Evolutionary conservation across 2,888 invertebrate species (phyloP).

Genomic region (Hecatera dysodea): DNA sequence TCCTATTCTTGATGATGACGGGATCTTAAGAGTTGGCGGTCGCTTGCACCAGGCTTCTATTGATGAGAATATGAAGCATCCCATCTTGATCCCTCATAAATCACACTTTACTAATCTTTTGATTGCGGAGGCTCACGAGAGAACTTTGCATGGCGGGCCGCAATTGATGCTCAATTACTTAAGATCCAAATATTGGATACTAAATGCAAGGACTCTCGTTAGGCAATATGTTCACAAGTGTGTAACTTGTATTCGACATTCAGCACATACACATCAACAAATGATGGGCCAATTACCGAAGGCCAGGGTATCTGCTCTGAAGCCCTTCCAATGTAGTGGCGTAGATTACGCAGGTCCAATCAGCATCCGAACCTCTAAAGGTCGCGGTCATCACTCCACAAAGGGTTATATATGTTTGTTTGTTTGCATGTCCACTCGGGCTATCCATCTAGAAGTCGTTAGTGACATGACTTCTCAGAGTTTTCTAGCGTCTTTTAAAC

Average conservation of each 20-base stretch:
- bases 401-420: constrained; percentile 16
- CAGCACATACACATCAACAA: too few relatives aligned
- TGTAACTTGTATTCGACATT: too few relatives aligned
- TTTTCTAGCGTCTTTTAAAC: constrained; percentile 7
- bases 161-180: constrained; percentile 17
- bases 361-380: constrained; percentile 1
- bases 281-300: too few relatives aligned
- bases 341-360: constrained; percentile 14
- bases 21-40: constrained; percentile 9
- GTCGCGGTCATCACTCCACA: constrained; percentile 3
- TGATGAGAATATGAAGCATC: constrained; percentile 1
- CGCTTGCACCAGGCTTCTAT: constrained; percentile 11
- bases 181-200: too few relatives aligned
- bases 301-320: too few relatives aligned
- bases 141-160: constrained; percentile 18
- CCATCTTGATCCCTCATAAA: background rate
- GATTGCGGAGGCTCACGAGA: constrained; percentile 10
- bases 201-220: too few relatives aligned
- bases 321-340: too few relatives aligned
- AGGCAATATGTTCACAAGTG: too few relatives aligned
- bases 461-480: constrained; percentile 17
- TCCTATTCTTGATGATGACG: constrained; percentile 1
- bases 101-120: constrained; percentile 13
- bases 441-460: constrained; percentile 2
- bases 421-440: constrained; percentile 16